These are phyloP conservation scores for Cosmorhoe ocellata DNA, from an alignment of 2,888 invertebrate species.

Conservation along the genomic window DNA sequence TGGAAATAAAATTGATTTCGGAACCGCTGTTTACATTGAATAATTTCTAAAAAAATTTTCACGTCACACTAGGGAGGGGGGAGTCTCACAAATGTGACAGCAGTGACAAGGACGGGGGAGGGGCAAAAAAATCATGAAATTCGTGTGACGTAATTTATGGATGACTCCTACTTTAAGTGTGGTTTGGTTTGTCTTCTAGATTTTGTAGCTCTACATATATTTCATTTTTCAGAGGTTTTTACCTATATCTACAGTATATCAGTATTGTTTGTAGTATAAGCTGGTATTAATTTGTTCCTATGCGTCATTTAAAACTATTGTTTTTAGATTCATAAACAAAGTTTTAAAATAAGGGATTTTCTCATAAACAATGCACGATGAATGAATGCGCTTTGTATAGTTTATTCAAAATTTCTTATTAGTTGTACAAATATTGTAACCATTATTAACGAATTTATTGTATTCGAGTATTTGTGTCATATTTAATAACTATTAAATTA, in stretches of 20 bases:
- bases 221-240: constrained; percentile 51
- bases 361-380: background rate
- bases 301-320: constrained; percentile 34
- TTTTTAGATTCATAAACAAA: constrained; percentile 29
- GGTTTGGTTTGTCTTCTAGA: too few relatives aligned
- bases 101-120: too few relatives aligned
- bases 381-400: constrained; percentile 4
- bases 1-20: too few relatives aligned
- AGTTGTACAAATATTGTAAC: constrained; percentile 20
- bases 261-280: constrained; percentile 75
- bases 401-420: constrained; percentile 18
- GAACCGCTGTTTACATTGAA: too few relatives aligned
- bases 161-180: too few relatives aligned
- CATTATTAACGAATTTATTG: constrained; percentile 37
- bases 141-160: too few relatives aligned
- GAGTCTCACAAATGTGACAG: too few relatives aligned
- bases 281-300: constrained; percentile 71
- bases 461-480: constrained; percentile 36
- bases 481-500: constrained; percentile 28
- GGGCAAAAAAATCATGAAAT: too few relatives aligned
- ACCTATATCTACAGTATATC: constrained; percentile 70
- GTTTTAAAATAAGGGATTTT: background rate
- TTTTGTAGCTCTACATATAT: too few relatives aligned
- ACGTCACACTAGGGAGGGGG: too few relatives aligned
- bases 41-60: too few relatives aligned